Evolutionary conservation across 2,888 invertebrate species (phyloP).

Genomic region (Campoplex capitator): DNA sequence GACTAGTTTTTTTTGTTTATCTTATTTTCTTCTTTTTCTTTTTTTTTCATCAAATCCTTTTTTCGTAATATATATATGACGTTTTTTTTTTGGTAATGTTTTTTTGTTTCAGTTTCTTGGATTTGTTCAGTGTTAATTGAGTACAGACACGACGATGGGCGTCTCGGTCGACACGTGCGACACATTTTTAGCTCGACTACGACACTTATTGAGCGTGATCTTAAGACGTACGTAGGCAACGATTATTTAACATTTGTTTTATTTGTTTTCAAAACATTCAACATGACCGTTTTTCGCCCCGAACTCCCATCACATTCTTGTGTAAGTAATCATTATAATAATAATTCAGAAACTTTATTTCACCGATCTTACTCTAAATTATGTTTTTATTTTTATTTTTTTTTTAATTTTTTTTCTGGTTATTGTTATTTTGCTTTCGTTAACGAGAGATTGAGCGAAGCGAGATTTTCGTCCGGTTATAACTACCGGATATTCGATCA

Average conservation of each 20-base stretch:
- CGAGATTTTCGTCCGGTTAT: slow-evolving; percentile 72
- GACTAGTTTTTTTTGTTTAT: slow-evolving; percentile 78
- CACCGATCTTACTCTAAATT: slow-evolving; percentile 39
- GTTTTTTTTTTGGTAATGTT: slow-evolving; percentile 66
- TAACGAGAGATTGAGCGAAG: slow-evolving; percentile 78
- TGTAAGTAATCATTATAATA: slow-evolving; percentile 24
- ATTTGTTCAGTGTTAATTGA: slow-evolving; percentile 57
- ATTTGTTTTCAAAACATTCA: slow-evolving; percentile 11
- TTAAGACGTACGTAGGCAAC: slow-evolving; percentile 82
- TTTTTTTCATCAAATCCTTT: slow-evolving; percentile 60
- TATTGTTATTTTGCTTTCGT: slow-evolving; percentile 53
- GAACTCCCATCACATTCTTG: neutral
- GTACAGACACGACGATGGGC: slow-evolving; percentile 28
- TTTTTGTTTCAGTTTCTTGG: slow-evolving; percentile 64
- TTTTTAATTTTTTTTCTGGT: slow-evolving; percentile 3
- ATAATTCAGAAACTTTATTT: slow-evolving; percentile 45
- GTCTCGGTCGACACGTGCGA: slow-evolving; percentile 40
- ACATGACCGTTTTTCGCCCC: slow-evolving; percentile 19
- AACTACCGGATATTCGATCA: slow-evolving; percentile 29
- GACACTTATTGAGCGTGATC: slow-evolving; percentile 82
- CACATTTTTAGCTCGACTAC: slow-evolving; percentile 75
- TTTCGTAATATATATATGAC: slow-evolving; percentile 52
- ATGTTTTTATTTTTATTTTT: slow-evolving; percentile 24
- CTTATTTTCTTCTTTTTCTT: slow-evolving; percentile 64
- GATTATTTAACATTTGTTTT: slow-evolving; percentile 72